phyloP scores from a whole-genome alignment of 2,113 vertebrate genomes.

The Strix aluco region DNA sequence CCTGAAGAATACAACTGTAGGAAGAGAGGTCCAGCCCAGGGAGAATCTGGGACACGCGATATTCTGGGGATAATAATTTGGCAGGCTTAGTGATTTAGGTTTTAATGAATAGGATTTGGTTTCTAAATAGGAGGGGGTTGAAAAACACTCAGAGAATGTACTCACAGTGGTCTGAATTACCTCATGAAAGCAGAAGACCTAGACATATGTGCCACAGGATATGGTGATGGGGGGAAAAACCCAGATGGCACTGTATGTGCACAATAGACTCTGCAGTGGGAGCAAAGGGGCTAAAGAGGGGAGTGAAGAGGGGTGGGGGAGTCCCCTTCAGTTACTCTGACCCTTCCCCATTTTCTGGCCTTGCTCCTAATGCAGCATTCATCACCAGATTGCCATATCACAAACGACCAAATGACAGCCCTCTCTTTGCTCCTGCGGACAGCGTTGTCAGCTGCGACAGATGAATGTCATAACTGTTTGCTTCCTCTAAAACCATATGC shows the following conservation, averaged over 20 bases:
- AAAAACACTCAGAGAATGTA: neutral
- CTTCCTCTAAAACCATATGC: neutral
- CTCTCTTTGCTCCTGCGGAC: neutral
- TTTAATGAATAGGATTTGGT: conserved; percentile 64
- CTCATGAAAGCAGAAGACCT: neutral
- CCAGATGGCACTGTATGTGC: neutral
- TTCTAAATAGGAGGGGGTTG: conserved; percentile 29
- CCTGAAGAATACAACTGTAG: neutral
- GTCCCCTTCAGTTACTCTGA: neutral
- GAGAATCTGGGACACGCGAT: conserved; percentile 58
- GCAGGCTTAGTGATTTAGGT: conserved; percentile 60
- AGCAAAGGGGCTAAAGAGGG: neutral
- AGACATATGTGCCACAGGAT: conserved; percentile 12
- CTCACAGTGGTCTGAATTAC: neutral
- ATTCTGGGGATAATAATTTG: conserved; percentile 65
- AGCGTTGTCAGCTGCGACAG: neutral
- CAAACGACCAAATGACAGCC: neutral
- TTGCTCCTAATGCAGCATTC: neutral
- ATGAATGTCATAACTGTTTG: neutral
- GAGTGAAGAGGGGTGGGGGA: neutral
- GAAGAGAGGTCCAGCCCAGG: conserved; percentile 21
- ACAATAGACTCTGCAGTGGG: neutral
- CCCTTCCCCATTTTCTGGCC: neutral
- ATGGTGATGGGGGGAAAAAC: neutral
- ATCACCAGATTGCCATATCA: neutral